phyloP scores from a whole-genome alignment of 1,140 invertebrate genomes.

The Brachionus manjavacas region DNA sequence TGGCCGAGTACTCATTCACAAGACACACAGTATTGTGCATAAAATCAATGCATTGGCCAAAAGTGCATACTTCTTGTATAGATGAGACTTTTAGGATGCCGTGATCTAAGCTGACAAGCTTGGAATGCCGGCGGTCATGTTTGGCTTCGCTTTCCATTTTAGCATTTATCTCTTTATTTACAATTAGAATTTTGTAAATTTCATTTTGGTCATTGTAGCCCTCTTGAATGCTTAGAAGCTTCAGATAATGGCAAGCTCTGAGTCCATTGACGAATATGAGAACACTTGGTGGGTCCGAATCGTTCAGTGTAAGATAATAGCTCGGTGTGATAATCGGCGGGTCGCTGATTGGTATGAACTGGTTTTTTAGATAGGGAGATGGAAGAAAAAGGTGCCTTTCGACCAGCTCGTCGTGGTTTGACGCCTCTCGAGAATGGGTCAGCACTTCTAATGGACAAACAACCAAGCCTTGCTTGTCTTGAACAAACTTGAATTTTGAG shows the following conservation, averaged over 20 bases:
- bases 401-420: neutral
- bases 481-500: neutral
- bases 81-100: neutral
- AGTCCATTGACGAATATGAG: neutral
- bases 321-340: neutral
- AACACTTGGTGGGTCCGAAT: neutral
- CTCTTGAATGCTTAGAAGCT: neutral
- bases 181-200: constrained; percentile 8
- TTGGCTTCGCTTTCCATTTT: neutral
- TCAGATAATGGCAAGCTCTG: neutral
- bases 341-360: neutral
- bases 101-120: neutral
- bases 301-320: neutral
- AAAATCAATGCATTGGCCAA: constrained; percentile 34
- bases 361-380: constrained; percentile 39
- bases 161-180: constrained; percentile 25
- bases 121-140: neutral
- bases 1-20: neutral
- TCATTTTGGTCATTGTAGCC: neutral
- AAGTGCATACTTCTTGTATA: neutral
- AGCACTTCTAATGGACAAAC: constrained; percentile 24
- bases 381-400: constrained; percentile 33
- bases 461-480: neutral
- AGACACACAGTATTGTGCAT: constrained; percentile 27
- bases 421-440: neutral